Conservation (phyloP, 2,888 invertebrate genomes). For the Arrhopalites spinosus region DNA sequence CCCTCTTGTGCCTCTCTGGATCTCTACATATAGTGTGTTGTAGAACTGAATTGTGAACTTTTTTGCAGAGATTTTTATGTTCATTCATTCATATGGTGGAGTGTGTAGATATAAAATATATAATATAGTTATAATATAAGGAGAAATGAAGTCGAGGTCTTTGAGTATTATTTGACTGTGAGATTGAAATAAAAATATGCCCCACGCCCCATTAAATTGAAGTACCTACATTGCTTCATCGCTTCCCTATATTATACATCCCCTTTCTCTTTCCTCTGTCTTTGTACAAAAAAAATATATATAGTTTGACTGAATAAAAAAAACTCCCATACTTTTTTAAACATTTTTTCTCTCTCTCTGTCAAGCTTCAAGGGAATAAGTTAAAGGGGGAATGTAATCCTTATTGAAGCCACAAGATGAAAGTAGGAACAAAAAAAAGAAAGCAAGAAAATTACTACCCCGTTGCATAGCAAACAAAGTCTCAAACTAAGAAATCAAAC, state of each 20-base stretch:
- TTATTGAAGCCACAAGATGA: background rate
- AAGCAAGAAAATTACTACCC: slow-evolving; percentile 16
- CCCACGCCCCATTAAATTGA: slow-evolving; percentile 26
- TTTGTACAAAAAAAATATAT: background rate
- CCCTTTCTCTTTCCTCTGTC: background rate
- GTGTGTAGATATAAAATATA: too few species aligned
- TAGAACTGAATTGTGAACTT: too few species aligned
- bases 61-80: background rate
- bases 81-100: background rate
- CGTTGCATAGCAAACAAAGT: slow-evolving; percentile 12
- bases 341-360: background rate
- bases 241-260: background rate
- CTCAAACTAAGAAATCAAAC: slow-evolving; percentile 16
- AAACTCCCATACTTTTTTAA: background rate
- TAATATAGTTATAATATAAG: too few species aligned
- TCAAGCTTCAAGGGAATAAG: background rate
- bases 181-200: slow-evolving; percentile 29
- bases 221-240: slow-evolving; percentile 9
- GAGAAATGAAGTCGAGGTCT: background rate
- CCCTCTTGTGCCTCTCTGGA: too few species aligned
- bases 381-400: too few species aligned
- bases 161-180: slow-evolving; percentile 22
- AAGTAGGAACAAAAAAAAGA: background rate
- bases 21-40: too few species aligned
- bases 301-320: background rate